Percentiles rank a stretch among this genome's conserved stretches.
These are phyloP conservation scores for Protaetia brevitarsis DNA, from an alignment of 1,140 invertebrate species.

Conservation along the genomic window DNA sequence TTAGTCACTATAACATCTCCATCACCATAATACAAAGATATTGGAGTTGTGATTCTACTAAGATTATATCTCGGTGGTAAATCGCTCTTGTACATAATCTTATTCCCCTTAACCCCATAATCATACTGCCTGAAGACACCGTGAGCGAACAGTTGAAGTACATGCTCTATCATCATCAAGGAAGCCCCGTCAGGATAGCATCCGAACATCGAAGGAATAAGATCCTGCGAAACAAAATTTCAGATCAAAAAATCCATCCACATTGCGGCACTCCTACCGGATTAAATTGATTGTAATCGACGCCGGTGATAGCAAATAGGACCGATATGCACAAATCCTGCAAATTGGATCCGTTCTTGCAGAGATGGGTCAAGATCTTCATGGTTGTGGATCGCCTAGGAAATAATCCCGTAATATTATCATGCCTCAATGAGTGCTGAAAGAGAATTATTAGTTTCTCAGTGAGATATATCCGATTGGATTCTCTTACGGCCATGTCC, in stretches of 20 bases:
- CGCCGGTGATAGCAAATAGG: constrained; percentile 57
- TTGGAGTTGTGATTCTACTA: constrained; percentile 61
- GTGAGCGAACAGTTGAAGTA: constrained; percentile 49
- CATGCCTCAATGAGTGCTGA: neutral
- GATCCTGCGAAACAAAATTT: constrained; percentile 39
- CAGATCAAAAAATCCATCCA: neutral
- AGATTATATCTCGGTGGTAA: constrained; percentile 59
- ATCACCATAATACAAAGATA: constrained; percentile 59
- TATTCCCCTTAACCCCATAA: constrained; percentile 51
- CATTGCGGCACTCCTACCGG: constrained; percentile 33
- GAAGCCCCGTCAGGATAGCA: constrained; percentile 55
- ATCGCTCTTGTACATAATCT: constrained; percentile 35
- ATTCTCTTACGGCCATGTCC: neutral
- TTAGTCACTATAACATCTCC: constrained; percentile 59
- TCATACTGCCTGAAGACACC: constrained; percentile 49
- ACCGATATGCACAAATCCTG: constrained; percentile 54
- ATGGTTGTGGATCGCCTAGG: constrained; percentile 34
- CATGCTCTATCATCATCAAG: constrained; percentile 51
- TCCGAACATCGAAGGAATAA: constrained; percentile 50
- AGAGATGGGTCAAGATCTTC: constrained; percentile 41
- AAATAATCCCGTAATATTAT: constrained; percentile 31
- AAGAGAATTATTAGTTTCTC: neutral
- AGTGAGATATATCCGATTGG: neutral
- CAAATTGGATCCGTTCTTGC: constrained; percentile 48
- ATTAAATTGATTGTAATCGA: constrained; percentile 54